Evolutionary conservation across 2,113 vertebrate genomes (phyloP).

Genomic region (Coregonus clupeaformis): DNA sequence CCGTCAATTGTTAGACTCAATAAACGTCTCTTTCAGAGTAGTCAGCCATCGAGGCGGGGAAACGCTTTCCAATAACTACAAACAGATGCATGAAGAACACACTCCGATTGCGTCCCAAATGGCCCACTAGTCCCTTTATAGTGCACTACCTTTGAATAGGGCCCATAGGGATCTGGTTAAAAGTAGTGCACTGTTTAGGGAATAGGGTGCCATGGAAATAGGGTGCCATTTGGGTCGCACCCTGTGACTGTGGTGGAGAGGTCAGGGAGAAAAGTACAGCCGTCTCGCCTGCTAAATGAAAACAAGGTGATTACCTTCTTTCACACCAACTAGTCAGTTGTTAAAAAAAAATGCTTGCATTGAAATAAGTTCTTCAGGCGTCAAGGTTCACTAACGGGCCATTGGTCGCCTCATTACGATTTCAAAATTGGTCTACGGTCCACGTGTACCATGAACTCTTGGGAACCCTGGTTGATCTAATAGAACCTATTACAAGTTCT

Average conservation of each 20-base stretch:
- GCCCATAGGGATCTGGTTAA: too few relatives aligned
- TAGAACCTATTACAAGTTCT: background rate
- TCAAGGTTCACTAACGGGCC: constrained; percentile 19
- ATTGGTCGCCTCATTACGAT: constrained; percentile 8
- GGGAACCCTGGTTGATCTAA: background rate
- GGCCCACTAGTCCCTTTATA: too few relatives aligned
- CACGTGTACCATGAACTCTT: constrained; percentile 2
- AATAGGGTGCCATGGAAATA: background rate
- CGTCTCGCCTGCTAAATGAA: constrained; percentile 5
- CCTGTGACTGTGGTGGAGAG: background rate
- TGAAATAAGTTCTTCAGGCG: constrained; percentile 5
- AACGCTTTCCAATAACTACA: background rate
- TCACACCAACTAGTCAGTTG: constrained; percentile 8
- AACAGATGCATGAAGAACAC: background rate
- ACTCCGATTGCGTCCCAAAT: too few relatives aligned
- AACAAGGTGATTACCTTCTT: constrained; percentile 1
- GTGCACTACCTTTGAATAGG: too few relatives aligned
- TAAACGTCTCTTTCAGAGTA: background rate
- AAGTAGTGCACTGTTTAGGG: background rate
- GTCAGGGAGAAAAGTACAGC: background rate
- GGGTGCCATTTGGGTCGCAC: background rate
- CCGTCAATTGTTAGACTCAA: background rate
- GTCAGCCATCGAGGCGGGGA: background rate
- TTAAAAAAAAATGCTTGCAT: constrained; percentile 15
- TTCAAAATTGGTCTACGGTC: constrained; percentile 1